Evolutionary conservation across 2,113 vertebrate genomes (phyloP).

Genomic region (Proterorhinus semilunaris): DNA sequence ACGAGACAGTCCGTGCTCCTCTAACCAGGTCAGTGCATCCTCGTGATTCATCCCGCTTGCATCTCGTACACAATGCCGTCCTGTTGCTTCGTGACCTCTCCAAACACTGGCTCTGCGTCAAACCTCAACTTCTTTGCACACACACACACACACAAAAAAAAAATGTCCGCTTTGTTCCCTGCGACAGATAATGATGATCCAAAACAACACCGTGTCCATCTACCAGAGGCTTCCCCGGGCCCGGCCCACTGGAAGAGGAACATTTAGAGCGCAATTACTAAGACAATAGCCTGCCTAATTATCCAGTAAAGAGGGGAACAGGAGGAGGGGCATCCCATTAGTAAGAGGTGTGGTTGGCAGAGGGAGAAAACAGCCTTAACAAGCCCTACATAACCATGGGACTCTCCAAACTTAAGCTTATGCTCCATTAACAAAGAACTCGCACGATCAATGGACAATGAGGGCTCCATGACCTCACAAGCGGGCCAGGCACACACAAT

Average conservation of each 20-base stretch:
- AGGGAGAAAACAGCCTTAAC: conserved; percentile 71
- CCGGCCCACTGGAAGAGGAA: conserved; percentile 49
- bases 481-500: background rate
- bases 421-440: conserved; percentile 67
- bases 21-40: conserved; percentile 66
- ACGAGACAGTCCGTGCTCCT: conserved; percentile 22
- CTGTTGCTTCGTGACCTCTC: conserved; percentile 51
- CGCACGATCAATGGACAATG: conserved; percentile 70
- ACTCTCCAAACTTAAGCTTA: conserved; percentile 70
- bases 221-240: conserved; percentile 43
- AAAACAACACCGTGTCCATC: conserved; percentile 59
- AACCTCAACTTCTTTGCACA: conserved; percentile 38
- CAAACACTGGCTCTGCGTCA: conserved; percentile 53
- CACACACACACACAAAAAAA: too few species aligned
- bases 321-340: conserved; percentile 45
- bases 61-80: conserved; percentile 58
- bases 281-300: conserved; percentile 78
- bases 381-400: conserved; percentile 71
- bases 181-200: conserved; percentile 70
- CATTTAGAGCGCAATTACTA: conserved; percentile 65
- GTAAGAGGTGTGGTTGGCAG: conserved; percentile 49
- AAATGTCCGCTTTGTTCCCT: conserved; percentile 71
- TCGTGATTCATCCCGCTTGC: conserved; percentile 50
- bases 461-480: conserved; percentile 32
- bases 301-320: conserved; percentile 65